Evolutionary conservation across 2,797 vertebrate species (phyloP).

Genomic region (Pseudochromis fuscus): DNA sequence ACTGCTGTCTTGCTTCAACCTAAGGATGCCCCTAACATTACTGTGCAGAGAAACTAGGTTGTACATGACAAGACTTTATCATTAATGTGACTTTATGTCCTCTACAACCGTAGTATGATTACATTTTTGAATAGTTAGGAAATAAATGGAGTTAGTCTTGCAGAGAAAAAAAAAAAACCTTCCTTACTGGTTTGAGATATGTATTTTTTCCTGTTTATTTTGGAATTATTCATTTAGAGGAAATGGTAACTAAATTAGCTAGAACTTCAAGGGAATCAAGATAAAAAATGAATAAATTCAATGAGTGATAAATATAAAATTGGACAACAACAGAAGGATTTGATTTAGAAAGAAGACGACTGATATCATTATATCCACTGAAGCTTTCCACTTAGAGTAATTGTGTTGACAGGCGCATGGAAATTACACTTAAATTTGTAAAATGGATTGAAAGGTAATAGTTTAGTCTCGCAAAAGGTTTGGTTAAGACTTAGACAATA

Average conservation of each 20-base stretch:
- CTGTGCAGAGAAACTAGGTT: neutral
- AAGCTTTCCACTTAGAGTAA: slow-evolving; percentile 1
- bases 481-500: neutral
- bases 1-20: neutral
- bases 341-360: neutral
- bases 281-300: neutral
- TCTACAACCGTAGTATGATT: neutral
- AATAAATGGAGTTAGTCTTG: neutral
- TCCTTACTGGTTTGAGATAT: neutral
- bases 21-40: neutral
- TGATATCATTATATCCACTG: neutral
- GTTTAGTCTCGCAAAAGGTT: neutral
- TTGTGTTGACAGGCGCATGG: slow-evolving; percentile 7
- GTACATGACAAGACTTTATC: neutral
- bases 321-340: neutral
- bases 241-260: neutral
- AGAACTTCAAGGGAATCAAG: neutral
- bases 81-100: neutral
- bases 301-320: neutral
- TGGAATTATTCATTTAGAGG: neutral
- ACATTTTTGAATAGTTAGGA: neutral
- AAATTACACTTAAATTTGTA: slow-evolving; percentile 17
- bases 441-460: neutral
- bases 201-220: neutral
- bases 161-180: neutral